Conservation (phyloP, 2,888 invertebrate species). For the Amblyjoppa proteus region DNA sequence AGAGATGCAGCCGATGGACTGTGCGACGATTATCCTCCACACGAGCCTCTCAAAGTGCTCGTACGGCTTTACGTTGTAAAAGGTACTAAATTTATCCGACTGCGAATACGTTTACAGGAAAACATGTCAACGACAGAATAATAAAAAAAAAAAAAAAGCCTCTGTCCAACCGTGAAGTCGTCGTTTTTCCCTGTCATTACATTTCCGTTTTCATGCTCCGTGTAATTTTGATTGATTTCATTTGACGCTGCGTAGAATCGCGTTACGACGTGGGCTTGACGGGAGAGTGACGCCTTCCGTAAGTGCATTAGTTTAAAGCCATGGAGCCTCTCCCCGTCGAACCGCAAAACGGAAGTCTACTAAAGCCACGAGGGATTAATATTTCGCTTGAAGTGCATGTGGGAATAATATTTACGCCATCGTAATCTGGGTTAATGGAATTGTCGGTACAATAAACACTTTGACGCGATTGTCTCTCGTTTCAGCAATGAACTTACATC, state of each 20-base stretch:
- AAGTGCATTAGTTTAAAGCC: slow-evolving; percentile 34
- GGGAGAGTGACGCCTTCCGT: slow-evolving; percentile 49
- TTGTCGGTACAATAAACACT: slow-evolving; percentile 29
- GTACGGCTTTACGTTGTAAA: slow-evolving; percentile 91
- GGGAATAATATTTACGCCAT: slow-evolving; percentile 1
- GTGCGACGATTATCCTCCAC: slow-evolving; percentile 88
- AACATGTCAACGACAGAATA: not conserved
- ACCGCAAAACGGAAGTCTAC: slow-evolving; percentile 29
- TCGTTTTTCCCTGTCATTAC: not conserved
- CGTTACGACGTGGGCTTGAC: slow-evolving; percentile 43
- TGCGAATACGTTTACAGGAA: not conserved
- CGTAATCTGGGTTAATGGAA: slow-evolving; percentile 45
- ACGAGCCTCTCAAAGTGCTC: slow-evolving; percentile 88
- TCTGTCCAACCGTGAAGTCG: not conserved
- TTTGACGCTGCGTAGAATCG: slow-evolving; percentile 23
- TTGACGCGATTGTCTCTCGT: slow-evolving; percentile 36
- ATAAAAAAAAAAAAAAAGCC: not conserved
- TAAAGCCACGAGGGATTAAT: slow-evolving; percentile 24
- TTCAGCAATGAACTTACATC: slow-evolving; percentile 89
- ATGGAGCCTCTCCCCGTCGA: not conserved
- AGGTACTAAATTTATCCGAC: slow-evolving; percentile 72
- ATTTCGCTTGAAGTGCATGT: not conserved
- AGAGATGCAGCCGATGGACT: slow-evolving; percentile 87
- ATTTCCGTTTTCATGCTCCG: not conserved
- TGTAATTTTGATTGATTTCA: slow-evolving; percentile 31